phyloP scores from a whole-genome alignment of 2,113 vertebrate genomes.

The Tonatia bakeri region DNA sequence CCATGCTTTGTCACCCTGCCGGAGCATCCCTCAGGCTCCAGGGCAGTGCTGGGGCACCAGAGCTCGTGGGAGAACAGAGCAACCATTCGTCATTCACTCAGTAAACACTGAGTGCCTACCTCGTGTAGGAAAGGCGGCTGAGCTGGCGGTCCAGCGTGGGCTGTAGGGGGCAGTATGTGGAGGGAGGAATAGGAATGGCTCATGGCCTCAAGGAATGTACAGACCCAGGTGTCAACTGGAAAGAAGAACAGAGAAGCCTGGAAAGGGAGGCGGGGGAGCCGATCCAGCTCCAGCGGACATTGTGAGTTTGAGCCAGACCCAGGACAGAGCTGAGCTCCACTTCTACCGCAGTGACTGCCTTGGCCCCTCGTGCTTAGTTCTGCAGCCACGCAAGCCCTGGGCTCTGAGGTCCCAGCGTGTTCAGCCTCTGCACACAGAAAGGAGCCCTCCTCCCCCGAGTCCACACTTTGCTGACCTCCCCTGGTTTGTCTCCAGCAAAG shows the following conservation, averaged over 20 bases:
- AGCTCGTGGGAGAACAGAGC: background rate
- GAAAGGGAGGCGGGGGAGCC: background rate
- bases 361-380: accelerated
- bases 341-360: background rate
- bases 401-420: background rate
- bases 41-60: background rate
- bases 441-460: background rate
- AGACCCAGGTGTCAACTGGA: background rate
- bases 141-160: background rate
- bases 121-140: background rate
- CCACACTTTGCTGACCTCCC: accelerated
- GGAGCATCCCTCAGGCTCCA: background rate
- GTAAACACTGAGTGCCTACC: background rate
- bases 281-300: too few relatives aligned
- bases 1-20: background rate
- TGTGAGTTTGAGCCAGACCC: background rate
- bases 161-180: background rate
- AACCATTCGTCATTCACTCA: background rate
- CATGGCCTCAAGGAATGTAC: background rate
- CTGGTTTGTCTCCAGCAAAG: background rate
- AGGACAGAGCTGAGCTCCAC: background rate
- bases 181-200: background rate
- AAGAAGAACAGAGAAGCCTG: background rate
- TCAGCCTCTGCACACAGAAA: background rate
- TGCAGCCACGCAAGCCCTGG: background rate